Evolutionary conservation across 2,888 invertebrate genomes (phyloP), one percentile per base, ranked within the genome.

Genomic region (Tetanocera ferruginea): DNA sequence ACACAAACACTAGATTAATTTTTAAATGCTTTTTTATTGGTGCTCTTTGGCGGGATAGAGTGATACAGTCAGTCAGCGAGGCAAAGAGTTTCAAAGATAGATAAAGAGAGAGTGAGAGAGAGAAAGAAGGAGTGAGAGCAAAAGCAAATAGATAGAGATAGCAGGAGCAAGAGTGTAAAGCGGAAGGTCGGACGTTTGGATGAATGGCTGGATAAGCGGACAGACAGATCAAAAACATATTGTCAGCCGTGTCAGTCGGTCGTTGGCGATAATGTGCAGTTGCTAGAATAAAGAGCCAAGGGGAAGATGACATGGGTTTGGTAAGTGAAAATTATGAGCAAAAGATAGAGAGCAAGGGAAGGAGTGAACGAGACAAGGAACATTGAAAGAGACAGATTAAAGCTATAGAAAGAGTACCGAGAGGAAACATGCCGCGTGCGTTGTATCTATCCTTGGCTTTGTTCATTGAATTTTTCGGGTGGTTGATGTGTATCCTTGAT

Each of bases 21-120:
- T 82, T 83, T 83, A 83, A 83, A 83, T 82, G 81, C 80, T 81
- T 83, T 83, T 83, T 83, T 83, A 81, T 82, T 83, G 81, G 79
- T 81, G 79, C 78, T 79, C 82, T 81, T 81, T 71, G 78, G 81
- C 76, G 80, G 82, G 77, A 28, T n/a, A 55, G 57, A 31, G 66
- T 23, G 43, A 49, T 11, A 71, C 66, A 57, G 55, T 51, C n/a
- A 19, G 37, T 52, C 19, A 25, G 52, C 17, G 43, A 31, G 52
- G 49, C 25, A 37, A 25, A 64, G 52, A 55, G 55, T 6, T 14
- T 2, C 34, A 14, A 37, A 19, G 67, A 31, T 64, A 64, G 70
- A 70, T 62, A 62, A 70, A 55, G 69, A 73, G 69, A 70, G 25
- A 60, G 66, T 34, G 69, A 14, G 25, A 57, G 67, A 3, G 23